A percentile compares a stretch with the other conserved stretches of the same genome.
These are phyloP conservation scores for Lagenorhynchus albirostris DNA, from an alignment of 2,113 vertebrate species.

Conservation along the genomic window DNA sequence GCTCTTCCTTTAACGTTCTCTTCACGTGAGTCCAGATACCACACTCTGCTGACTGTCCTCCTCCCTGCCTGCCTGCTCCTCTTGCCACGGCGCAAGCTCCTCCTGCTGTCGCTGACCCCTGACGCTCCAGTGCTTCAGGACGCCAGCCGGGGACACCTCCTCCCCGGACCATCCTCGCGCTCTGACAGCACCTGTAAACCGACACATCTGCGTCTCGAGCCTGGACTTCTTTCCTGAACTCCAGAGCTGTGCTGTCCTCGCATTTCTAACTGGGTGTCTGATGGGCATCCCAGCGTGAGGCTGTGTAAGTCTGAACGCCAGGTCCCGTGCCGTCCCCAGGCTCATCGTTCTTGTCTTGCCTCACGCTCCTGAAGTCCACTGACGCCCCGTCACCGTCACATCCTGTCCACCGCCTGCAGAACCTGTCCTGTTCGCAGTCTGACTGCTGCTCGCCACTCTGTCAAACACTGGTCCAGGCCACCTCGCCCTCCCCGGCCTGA, in stretches of 20 bases:
- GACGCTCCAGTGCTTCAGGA: not conserved
- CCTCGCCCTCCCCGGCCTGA: not conserved
- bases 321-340: not conserved
- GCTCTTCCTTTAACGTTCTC: not conserved
- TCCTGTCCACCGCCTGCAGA: not conserved
- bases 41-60: not conserved
- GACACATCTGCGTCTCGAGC: not conserved
- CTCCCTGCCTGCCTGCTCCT: not conserved
- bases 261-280: not conserved
- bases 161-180: fast-evolving
- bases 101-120: not conserved
- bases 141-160: not conserved
- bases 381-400: not conserved
- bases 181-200: not conserved
- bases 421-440: not conserved
- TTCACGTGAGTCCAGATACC: not conserved
- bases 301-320: not conserved
- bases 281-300: not conserved
- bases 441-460: not conserved
- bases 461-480: not conserved
- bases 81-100: not conserved
- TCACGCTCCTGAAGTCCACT: not conserved
- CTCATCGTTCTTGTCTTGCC: not conserved
- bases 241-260: not conserved
- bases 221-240: not conserved